Conservation (phyloP, 1,140 invertebrate species). For the Drosophila ironensis region DNA sequence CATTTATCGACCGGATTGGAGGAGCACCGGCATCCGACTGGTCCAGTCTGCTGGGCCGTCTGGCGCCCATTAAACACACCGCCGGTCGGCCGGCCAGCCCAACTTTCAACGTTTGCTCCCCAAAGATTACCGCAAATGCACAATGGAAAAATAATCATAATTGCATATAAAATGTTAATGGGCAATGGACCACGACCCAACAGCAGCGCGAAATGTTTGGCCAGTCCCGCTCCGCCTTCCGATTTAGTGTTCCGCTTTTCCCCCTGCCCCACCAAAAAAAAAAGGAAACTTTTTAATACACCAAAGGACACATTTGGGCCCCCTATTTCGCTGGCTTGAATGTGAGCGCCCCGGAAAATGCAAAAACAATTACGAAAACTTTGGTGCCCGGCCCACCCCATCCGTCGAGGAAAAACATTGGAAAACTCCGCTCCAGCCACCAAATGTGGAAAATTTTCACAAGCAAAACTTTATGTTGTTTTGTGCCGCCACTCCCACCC, state of each 20-base stretch:
- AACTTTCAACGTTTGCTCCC: constrained; percentile 69
- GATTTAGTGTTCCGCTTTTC: not conserved
- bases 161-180: constrained; percentile 80
- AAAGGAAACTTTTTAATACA: constrained; percentile 75
- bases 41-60: constrained; percentile 17
- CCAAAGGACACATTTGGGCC: constrained; percentile 78
- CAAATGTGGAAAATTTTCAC: constrained; percentile 71
- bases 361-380: constrained; percentile 80
- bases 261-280: constrained; percentile 10
- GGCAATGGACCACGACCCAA: constrained; percentile 60
- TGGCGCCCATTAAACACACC: constrained; percentile 58
- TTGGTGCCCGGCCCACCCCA: constrained; percentile 36
- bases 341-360: constrained; percentile 67
- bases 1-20: constrained; percentile 22
- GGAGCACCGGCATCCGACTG: too few species aligned
- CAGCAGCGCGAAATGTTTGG: constrained; percentile 7
- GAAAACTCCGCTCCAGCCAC: constrained; percentile 50
- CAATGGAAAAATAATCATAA: constrained; percentile 80
- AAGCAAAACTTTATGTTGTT: constrained; percentile 65
- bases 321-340: constrained; percentile 14
- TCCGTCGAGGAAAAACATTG: constrained; percentile 1
- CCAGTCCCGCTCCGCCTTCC: constrained; percentile 4
- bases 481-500: constrained; percentile 20
- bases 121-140: constrained; percentile 78
- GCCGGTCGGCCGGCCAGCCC: constrained; percentile 23